Evolutionary conservation across 53 echinoderm and acorn worm genomes (phyloP), one percentile per base, ranked within the genome.

Genomic region (Arbacia lixula): DNA sequence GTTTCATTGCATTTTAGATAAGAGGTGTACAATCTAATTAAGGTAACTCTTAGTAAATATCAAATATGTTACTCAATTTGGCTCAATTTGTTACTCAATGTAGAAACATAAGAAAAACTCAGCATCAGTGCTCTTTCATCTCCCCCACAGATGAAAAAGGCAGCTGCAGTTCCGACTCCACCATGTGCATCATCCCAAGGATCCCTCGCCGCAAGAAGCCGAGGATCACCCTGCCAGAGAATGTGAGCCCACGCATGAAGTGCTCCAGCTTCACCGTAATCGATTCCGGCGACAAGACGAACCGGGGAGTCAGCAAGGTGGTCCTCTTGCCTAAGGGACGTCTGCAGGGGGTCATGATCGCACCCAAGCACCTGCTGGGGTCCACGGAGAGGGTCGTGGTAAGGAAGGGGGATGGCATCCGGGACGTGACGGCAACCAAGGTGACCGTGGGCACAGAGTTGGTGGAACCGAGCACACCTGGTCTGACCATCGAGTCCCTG

Each of bases 261-360:
- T 71, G 93, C 42, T 90, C 93, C 46, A 88, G 86, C 28, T 95
- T 88, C 89, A 97, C 98, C 6, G 90, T 97, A 14, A 97, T 97
- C 55, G 83, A 92, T 5, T 97, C 98, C 9, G 88, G 88, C 14
- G 92, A 93, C n/a, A 93, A 91, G 14, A 46, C 58, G 19, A 80
- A 88, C 49, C 42, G 43, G 32, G 89, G 86, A 25, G 86, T 87
- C 39, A 94, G 90, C 54, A 92, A 97, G 85, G 94, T 97, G 25
- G 92, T 97, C 20, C 50, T 97, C 30, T 85, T 97, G 12, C 98
- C 98, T 1, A 94, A 94, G 61, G 93, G 96, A 16, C 54, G 89
- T 64, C 66, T 93, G 1, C 76, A 93, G 60, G 87, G 87, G 21
- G 74, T 93, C 36, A 71, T 90, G 53, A 90, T 85, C 36, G 69